These are phyloP conservation scores for Sterna hirundo DNA, from an alignment of 2,113 vertebrate genomes.

Conservation along the genomic window DNA sequence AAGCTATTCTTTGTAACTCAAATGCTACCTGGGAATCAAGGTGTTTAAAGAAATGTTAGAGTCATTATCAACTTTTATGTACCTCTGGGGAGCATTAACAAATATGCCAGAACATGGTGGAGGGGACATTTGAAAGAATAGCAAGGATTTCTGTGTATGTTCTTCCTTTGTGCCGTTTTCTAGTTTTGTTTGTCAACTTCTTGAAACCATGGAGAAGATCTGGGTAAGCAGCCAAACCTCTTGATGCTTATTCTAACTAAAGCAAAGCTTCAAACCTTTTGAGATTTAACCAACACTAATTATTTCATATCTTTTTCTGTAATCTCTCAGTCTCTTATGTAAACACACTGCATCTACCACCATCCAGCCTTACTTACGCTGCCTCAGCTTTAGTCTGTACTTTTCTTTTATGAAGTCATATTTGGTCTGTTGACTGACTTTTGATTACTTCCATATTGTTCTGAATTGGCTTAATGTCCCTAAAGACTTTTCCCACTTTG, in stretches of 20 bases:
- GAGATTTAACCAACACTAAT: conserved; percentile 35
- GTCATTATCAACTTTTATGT: not conserved
- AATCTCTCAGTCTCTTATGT: conserved; percentile 14
- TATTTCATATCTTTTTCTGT: conserved; percentile 38
- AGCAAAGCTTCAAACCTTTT: not conserved
- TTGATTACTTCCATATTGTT: conserved; percentile 73
- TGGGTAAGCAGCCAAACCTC: not conserved
- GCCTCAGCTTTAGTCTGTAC: not conserved
- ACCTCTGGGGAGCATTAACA: not conserved
- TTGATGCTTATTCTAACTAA: not conserved
- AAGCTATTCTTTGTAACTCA: not conserved
- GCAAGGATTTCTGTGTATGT: not conserved
- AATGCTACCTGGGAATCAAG: not conserved
- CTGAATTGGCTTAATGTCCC: conserved; percentile 63
- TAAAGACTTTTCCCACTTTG: conserved; percentile 51
- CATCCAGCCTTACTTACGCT: conserved; percentile 29
- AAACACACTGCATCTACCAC: conserved; percentile 28
- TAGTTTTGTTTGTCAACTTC: not conserved
- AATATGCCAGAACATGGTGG: not conserved
- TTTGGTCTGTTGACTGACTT: conserved; percentile 63
- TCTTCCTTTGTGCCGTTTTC: not conserved
- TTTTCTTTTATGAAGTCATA: conserved; percentile 61
- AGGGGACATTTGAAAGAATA: not conserved
- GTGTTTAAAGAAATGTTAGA: not conserved
- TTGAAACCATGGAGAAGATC: not conserved